Percentiles rank a stretch among this genome's conserved stretches.
Evolutionary conservation across 1,140 invertebrate genomes (phyloP).

Genomic region (Drosophila fuyamai): DNA sequence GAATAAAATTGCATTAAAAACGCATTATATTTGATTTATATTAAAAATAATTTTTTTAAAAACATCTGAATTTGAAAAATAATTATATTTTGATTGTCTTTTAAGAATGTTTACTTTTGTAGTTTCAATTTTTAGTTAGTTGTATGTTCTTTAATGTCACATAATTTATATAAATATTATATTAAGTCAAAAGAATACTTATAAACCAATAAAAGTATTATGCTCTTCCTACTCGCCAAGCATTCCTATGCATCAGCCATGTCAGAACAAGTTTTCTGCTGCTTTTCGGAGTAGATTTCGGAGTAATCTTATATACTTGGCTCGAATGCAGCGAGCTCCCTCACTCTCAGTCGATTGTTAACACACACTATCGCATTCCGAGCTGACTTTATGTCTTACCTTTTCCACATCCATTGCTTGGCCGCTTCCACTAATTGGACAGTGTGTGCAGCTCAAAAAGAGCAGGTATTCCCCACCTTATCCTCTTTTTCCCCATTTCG

Average conservation of each 20-base stretch:
- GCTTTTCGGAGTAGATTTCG: conserved; percentile 46
- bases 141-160: too few relatives aligned
- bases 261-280: conserved; percentile 36
- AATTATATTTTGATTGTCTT: too few relatives aligned
- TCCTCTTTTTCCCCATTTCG: conserved; percentile 15
- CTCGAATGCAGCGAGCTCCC: conserved; percentile 28
- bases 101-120: too few relatives aligned
- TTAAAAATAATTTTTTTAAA: too few relatives aligned
- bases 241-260: neutral
- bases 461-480: conserved; percentile 28
- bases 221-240: neutral
- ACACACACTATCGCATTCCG: conserved; percentile 3
- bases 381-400: conserved; percentile 34
- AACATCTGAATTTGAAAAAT: too few relatives aligned
- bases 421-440: conserved; percentile 75
- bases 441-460: conserved; percentile 53
- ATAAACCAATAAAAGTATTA: too few relatives aligned
- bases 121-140: too few relatives aligned
- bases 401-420: conserved; percentile 33
- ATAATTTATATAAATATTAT: too few relatives aligned
- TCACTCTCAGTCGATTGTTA: conserved; percentile 14
- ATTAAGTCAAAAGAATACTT: too few relatives aligned
- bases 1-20: too few relatives aligned
- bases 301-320: conserved; percentile 40
- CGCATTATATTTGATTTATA: too few relatives aligned